Percentiles rank a stretch among this genome's conserved stretches.
Conservation (phyloP, 2,888 invertebrate species). For the Protonemura montana region DNA sequence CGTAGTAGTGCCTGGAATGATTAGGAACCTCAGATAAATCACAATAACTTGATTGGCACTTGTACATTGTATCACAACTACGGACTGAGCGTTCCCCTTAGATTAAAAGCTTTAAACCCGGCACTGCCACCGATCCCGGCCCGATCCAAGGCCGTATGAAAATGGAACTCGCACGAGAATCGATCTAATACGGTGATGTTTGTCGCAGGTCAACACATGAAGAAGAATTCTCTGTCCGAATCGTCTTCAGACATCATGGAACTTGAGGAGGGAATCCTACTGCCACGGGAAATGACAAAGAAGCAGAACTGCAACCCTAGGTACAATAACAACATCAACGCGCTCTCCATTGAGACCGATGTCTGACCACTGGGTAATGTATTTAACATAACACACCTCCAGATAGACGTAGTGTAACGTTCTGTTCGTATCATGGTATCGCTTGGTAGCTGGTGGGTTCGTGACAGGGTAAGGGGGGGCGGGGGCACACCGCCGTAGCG, state of each 20-base stretch:
- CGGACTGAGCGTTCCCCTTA: not conserved
- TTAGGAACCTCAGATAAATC: not conserved
- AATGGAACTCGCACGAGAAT: not conserved
- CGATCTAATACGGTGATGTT: not conserved
- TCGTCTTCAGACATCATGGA: conserved; percentile 92
- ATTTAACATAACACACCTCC: conserved; percentile 13
- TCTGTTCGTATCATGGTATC: conserved; percentile 1
- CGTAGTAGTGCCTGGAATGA: not conserved
- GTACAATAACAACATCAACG: conserved; percentile 80
- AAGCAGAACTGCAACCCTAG: conserved; percentile 78
- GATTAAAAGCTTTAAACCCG: not conserved
- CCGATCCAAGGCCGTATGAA: not conserved
- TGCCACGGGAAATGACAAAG: conserved; percentile 69
- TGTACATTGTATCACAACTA: not conserved
- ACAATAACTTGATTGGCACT: not conserved
- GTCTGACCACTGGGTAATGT: conserved; percentile 90
- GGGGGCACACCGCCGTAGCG: not conserved
- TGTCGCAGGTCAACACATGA: conserved; percentile 80
- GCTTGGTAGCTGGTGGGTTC: not conserved
- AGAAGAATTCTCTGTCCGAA: conserved; percentile 88
- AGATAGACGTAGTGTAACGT: not conserved
- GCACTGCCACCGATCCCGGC: not conserved
- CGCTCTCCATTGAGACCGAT: conserved; percentile 91
- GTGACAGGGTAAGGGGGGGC: not conserved
- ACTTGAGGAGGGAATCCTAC: conserved; percentile 84